phyloP scores from a whole-genome alignment of 2,113 vertebrate species.

The Eclectus roratus region DNA sequence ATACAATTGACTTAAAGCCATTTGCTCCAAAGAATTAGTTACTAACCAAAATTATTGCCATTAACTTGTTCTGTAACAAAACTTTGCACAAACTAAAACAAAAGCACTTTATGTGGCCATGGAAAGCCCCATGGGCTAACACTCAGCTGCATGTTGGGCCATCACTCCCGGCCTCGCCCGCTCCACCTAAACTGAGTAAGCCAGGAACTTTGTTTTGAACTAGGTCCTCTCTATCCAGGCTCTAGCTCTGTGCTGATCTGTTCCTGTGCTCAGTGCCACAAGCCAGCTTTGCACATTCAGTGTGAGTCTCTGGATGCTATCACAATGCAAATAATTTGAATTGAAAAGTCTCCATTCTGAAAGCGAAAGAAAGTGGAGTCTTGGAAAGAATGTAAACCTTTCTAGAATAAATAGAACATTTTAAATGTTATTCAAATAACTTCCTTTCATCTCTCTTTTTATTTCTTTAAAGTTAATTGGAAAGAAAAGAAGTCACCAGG shows the following conservation, averaged over 20 bases:
- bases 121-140: neutral
- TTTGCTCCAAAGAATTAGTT: neutral
- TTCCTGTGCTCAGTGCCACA: neutral
- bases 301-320: neutral
- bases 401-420: conserved; percentile 52
- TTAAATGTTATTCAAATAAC: conserved; percentile 23
- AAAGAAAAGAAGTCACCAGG: conserved; percentile 38
- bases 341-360: neutral
- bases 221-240: neutral
- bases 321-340: neutral
- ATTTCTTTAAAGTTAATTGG: conserved; percentile 39
- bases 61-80: neutral
- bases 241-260: neutral
- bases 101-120: neutral
- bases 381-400: conserved; percentile 21
- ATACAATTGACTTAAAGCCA: neutral
- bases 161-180: neutral
- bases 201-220: neutral
- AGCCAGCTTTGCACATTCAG: neutral
- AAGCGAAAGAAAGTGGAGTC: neutral
- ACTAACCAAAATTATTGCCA: conserved; percentile 24
- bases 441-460: conserved; percentile 38
- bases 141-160: neutral
- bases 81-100: neutral
- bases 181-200: neutral